phyloP scores from a whole-genome alignment of 2,113 vertebrate species.

The Baryphthengus martii region DNA sequence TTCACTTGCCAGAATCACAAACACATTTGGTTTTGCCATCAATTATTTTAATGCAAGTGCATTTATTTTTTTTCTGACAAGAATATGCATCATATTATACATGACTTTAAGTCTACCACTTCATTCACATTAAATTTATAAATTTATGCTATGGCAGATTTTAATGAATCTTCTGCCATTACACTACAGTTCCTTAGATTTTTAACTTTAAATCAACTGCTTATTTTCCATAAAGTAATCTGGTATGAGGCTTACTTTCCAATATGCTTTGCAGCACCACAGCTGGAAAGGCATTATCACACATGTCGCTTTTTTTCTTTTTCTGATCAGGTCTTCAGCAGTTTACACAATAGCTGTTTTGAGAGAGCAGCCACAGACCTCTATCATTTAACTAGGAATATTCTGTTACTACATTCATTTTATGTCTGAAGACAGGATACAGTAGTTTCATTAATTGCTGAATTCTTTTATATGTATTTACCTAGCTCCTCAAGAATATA shows the following conservation, averaged over 20 bases:
- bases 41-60: not conserved
- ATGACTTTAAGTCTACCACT: not conserved
- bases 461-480: not conserved
- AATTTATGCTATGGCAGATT: not conserved
- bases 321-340: not conserved
- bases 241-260: not conserved
- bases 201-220: not conserved
- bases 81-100: not conserved
- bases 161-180: not conserved
- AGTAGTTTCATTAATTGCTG: not conserved
- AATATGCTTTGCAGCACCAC: not conserved
- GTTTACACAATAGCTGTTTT: not conserved
- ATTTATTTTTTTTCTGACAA: not conserved
- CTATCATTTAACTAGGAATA: not conserved
- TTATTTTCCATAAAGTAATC: not conserved
- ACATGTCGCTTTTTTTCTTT: not conserved
- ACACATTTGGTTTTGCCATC: not conserved
- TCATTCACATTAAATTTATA: not conserved
- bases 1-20: not conserved
- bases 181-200: not conserved
- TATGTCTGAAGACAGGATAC: not conserved
- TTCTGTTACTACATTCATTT: not conserved
- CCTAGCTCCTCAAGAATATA: not conserved
- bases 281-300: not conserved
- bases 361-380: not conserved